phyloP scores from a whole-genome alignment of 2,888 invertebrate genomes.

The Leptinotarsa peninsularis region DNA sequence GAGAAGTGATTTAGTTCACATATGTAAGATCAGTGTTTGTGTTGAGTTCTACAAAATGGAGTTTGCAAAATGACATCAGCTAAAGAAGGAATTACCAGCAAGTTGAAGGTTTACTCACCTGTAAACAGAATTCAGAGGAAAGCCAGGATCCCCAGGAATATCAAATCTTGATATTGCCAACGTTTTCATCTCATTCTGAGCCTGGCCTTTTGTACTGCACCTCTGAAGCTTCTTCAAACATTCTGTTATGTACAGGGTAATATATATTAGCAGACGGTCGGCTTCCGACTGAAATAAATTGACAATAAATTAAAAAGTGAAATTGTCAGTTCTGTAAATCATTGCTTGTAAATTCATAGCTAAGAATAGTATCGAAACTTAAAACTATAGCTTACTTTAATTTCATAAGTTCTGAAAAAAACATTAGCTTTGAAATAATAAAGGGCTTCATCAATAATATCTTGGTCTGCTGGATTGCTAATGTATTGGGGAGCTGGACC shows the following conservation, averaged over 20 bases:
- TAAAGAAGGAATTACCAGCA: not conserved
- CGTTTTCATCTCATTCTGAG: constrained; percentile 95
- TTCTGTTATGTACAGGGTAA: constrained; percentile 97
- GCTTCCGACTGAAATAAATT: constrained; percentile 83
- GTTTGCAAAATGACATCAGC: not conserved
- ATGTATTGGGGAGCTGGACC: constrained; percentile 89
- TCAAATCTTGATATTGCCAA: constrained; percentile 95
- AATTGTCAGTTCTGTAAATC: constrained; percentile 23
- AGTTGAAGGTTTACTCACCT: constrained; percentile 35
- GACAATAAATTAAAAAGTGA: too few relatives aligned
- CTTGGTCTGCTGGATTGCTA: constrained; percentile 70
- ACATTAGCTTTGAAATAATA: constrained; percentile 99
- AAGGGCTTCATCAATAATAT: constrained; percentile 97
- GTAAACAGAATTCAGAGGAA: constrained; percentile 72
- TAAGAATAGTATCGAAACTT: not conserved
- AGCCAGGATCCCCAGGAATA: constrained; percentile 94
- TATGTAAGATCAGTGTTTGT: not conserved
- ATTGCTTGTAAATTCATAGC: too few relatives aligned
- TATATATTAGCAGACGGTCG: constrained; percentile 95
- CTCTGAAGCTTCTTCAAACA: constrained; percentile 95
- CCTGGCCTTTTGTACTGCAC: constrained; percentile 90
- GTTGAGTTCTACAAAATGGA: too few relatives aligned
- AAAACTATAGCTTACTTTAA: constrained; percentile 77
- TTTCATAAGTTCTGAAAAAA: constrained; percentile 98
- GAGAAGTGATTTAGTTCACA: not conserved